A percentile compares a stretch with the other conserved stretches of the same genome.
phyloP scores from a whole-genome alignment of 2,113 vertebrate species.

The Indicator maculatus region DNA sequence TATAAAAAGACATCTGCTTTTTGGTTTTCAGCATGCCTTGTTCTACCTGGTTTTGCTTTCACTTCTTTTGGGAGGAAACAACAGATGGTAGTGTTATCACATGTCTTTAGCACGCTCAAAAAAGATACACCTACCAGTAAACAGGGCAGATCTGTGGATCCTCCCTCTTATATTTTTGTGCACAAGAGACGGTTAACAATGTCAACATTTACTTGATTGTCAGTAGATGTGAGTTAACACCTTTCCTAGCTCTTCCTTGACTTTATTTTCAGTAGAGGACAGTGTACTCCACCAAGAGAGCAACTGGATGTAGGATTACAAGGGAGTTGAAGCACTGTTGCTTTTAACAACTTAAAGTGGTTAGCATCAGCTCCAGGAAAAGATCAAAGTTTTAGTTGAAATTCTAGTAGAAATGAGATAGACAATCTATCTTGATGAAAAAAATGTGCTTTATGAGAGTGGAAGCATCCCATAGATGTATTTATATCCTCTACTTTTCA shows the following conservation, averaged over 20 bases:
- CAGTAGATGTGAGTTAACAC: neutral
- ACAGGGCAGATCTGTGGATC: neutral
- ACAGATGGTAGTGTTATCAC: neutral
- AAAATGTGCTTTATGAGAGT: neutral
- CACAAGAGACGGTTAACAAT: neutral
- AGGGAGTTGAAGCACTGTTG: neutral
- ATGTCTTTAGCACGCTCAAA: neutral
- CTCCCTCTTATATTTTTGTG: neutral
- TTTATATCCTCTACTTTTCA: conserved; percentile 3
- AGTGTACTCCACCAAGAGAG: neutral
- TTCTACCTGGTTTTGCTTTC: conserved; percentile 14
- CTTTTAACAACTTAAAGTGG: neutral
- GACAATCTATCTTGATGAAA: neutral
- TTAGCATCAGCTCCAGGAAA: neutral
- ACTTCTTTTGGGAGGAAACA: neutral
- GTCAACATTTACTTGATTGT: neutral
- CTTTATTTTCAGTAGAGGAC: neutral
- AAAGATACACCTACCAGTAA: neutral
- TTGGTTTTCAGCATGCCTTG: neutral
- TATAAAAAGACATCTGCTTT: neutral
- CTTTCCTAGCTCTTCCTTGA: neutral
- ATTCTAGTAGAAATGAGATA: neutral
- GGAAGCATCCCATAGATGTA: neutral
- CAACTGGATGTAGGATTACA: neutral
- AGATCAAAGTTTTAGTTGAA: conserved; percentile 4